phyloP scores from a whole-genome alignment of 2,888 invertebrate genomes.

The Stenodema calcarata region DNA sequence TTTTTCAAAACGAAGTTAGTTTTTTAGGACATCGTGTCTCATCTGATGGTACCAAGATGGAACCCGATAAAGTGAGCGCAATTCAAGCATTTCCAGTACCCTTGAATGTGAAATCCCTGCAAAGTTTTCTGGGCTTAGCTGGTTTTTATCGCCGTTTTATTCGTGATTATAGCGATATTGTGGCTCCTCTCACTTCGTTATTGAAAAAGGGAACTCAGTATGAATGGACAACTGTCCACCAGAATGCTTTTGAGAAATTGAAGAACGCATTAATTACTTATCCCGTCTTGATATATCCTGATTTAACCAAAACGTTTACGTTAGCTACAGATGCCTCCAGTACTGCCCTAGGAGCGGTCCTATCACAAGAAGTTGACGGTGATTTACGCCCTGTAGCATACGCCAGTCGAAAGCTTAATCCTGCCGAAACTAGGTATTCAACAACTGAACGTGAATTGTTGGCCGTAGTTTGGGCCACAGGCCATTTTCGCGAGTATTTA shows the following conservation, averaged over 20 bases:
- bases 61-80: too few species aligned
- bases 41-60: neutral
- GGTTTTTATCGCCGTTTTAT: neutral
- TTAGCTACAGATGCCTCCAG: neutral
- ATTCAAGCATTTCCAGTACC: too few species aligned
- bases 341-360: neutral
- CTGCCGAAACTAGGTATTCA: neutral
- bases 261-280: neutral
- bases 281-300: neutral
- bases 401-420: neutral
- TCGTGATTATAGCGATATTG: neutral
- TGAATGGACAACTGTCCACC: neutral
- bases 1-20: too few species aligned
- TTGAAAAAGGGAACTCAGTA: neutral
- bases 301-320: neutral
- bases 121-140: neutral
- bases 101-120: too few species aligned
- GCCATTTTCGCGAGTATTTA: neutral
- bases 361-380: neutral
- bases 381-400: neutral
- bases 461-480: neutral
- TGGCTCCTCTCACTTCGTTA: neutral
- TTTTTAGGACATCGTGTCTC: too few species aligned
- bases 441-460: neutral
- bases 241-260: neutral